phyloP scores from a whole-genome alignment of 2,888 invertebrate species.

The Diabrotica balteata region DNA sequence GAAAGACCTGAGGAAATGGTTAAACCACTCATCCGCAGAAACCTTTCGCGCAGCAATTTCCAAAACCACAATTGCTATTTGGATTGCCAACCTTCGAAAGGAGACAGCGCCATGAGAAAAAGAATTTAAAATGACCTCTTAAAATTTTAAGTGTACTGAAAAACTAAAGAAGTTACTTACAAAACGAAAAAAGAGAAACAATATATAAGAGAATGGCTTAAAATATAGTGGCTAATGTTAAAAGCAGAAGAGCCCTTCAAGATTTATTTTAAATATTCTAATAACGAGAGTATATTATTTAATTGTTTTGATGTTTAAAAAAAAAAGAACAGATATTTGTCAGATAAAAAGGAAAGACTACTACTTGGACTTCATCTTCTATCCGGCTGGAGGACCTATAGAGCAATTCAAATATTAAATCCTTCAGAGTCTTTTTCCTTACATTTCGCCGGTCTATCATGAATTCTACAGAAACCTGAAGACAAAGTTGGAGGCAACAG shows the following conservation, averaged over 20 bases:
- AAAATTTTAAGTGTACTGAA: not conserved
- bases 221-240: not conserved
- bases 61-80: too few species aligned
- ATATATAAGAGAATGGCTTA: conserved; percentile 1
- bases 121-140: not conserved
- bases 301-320: too few species aligned
- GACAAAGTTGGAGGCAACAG: not conserved
- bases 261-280: conserved; percentile 1
- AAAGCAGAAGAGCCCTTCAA: not conserved
- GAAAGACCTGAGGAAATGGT: too few species aligned
- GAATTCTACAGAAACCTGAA: not conserved
- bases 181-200: not conserved
- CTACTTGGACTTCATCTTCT: not conserved
- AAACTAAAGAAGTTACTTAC: not conserved
- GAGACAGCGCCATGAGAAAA: too few species aligned
- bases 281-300: too few species aligned
- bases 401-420: not conserved
- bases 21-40: too few species aligned
- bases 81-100: too few species aligned
- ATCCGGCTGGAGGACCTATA: not conserved
- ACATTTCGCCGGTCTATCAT: not conserved
- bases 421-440: too few species aligned
- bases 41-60: too few species aligned
- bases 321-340: not conserved
- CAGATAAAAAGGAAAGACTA: not conserved